phyloP scores from a whole-genome alignment of 2,113 vertebrate species.

The Phycodurus eques region DNA sequence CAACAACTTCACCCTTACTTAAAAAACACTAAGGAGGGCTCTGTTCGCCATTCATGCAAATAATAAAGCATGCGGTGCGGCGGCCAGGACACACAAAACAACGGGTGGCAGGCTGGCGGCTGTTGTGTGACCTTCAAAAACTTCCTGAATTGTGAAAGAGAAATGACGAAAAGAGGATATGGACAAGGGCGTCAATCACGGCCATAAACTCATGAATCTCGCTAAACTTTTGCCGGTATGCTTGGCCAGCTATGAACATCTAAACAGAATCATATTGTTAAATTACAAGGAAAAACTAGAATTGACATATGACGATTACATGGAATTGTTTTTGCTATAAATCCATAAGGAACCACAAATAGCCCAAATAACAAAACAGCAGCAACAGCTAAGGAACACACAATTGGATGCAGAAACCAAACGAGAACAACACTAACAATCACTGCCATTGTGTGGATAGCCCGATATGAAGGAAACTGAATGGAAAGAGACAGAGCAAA shows the following conservation, averaged over 20 bases:
- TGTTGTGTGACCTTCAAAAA: constrained; percentile 8
- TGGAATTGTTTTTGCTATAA: neutral
- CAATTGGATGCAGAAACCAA: neutral
- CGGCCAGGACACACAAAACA: constrained; percentile 14
- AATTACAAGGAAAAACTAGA: neutral
- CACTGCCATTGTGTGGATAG: constrained; percentile 48
- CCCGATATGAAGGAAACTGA: constrained; percentile 11
- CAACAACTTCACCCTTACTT: constrained; percentile 44
- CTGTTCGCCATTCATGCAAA: constrained; percentile 26
- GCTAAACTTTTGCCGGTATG: constrained; percentile 4
- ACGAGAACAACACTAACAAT: constrained; percentile 31
- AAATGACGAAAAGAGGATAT: constrained; percentile 49
- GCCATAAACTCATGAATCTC: constrained; percentile 11
- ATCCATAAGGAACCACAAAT: neutral
- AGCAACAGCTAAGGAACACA: neutral
- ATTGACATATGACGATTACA: neutral
- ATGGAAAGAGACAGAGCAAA: constrained; percentile 33
- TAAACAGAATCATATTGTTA: constrained; percentile 5
- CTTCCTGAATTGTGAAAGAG: constrained; percentile 49
- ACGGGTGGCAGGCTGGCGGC: constrained; percentile 22
- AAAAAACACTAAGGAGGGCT: constrained; percentile 13
- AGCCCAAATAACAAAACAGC: neutral
- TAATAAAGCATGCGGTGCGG: constrained; percentile 10
- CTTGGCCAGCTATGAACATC: neutral
- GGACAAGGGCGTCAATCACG: constrained; percentile 13